Percentiles rank a stretch among this genome's conserved stretches.
phyloP scores from a whole-genome alignment of 2,113 vertebrate genomes.

The Rhombomys opimus region DNA sequence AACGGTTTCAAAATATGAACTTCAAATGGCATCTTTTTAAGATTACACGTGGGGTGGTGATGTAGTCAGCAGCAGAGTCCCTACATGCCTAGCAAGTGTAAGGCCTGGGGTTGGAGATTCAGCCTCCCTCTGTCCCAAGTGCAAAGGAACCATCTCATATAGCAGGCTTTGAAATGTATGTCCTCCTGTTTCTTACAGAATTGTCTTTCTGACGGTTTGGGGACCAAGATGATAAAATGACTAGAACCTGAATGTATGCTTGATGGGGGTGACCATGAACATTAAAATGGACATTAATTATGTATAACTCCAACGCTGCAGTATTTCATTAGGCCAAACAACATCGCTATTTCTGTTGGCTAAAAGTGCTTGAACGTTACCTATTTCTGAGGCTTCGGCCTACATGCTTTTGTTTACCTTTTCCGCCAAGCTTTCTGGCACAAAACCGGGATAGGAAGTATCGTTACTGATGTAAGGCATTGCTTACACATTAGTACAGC shows the following conservation, averaged over 20 bases:
- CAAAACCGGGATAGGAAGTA: neutral
- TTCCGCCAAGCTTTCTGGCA: neutral
- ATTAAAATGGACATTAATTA: neutral
- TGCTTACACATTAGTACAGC: neutral
- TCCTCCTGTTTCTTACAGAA: neutral
- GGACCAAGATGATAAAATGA: constrained; percentile 8
- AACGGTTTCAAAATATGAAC: neutral
- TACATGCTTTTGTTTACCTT: neutral
- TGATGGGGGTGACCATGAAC: neutral
- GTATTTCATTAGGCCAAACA: neutral
- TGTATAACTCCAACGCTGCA: neutral
- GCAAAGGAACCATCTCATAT: neutral
- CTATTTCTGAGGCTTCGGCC: neutral
- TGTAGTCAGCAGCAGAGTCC: neutral
- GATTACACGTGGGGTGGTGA: neutral
- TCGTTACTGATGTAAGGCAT: neutral
- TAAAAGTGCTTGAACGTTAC: neutral
- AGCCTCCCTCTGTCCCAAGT: neutral
- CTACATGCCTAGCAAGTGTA: neutral
- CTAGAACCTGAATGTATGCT: neutral
- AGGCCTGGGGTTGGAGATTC: too few relatives aligned
- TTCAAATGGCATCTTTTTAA: neutral
- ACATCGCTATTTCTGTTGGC: neutral
- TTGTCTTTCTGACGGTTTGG: constrained; percentile 33
- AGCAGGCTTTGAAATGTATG: neutral